Evolutionary conservation across 1,140 invertebrate species (phyloP).

Genomic region (Danaus melanippus): DNA sequence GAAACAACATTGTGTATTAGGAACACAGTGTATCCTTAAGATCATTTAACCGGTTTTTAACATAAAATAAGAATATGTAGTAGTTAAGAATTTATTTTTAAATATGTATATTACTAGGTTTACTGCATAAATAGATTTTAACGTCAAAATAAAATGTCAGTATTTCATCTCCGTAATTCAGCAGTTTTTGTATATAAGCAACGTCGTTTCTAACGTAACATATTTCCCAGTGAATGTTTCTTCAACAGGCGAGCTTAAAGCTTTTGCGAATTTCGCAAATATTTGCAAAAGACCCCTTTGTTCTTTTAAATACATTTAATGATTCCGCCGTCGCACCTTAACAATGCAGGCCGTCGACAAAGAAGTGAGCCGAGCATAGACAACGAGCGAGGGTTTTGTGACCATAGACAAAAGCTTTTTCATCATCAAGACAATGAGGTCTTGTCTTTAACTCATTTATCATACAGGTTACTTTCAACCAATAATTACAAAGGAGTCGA

Average conservation of each 20-base stretch:
- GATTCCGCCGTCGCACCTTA: constrained; percentile 43
- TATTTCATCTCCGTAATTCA: no score
- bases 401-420: constrained; percentile 64
- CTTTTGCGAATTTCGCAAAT: constrained; percentile 15
- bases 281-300: constrained; percentile 19
- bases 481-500: constrained; percentile 58
- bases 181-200: no score
- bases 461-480: constrained; percentile 67
- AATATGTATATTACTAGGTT: background rate
- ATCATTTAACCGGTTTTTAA: constrained; percentile 12
- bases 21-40: no score
- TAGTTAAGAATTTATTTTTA: no score
- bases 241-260: no score
- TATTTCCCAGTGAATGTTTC: no score
- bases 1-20: no score
- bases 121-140: no score
- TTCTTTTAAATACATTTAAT: constrained; percentile 37
- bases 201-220: no score
- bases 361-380: constrained; percentile 51
- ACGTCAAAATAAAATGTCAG: no score
- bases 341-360: constrained; percentile 58
- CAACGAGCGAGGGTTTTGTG: constrained; percentile 55
- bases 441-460: constrained; percentile 65
- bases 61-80: constrained; percentile 13
- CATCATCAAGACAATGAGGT: constrained; percentile 54